Evolutionary conservation across 2,888 invertebrate species (phyloP), one percentile per base, ranked within the genome.

Genomic region (Euplagia quadripunctaria): DNA sequence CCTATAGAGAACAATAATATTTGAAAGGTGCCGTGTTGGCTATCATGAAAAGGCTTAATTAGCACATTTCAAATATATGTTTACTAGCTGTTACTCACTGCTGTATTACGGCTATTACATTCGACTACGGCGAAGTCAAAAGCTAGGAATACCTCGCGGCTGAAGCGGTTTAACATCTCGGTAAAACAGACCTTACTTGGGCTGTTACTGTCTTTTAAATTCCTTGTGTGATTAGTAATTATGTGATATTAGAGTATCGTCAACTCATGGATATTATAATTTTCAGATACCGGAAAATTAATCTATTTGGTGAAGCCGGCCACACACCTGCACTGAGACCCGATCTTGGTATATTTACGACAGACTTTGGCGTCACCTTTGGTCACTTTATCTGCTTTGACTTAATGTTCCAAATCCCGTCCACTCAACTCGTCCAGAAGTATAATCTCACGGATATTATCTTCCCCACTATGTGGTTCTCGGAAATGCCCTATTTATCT

Each of bases 341-440:
- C 0, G 97, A 97, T 68, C 82, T 96, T 1, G 96, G 97, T 0
- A 90, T 96, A 9, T 98, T 98, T 85, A 91, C 90, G 4, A 97
- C 98, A 0, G 98, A 98, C 89, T 98, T 98, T 86, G 97, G 97
- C 31, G 97, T 98, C 0, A 97, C 96, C 14, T 98, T 98, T 87
- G 98, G 98, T 0, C 97, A 97, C 81, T 97, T 98, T 88, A 97
- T 97, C 66, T 98, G 98, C 90, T 98, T 98, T 88, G 99, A 99
- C 88, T 96, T 98, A 12, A 89, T 98, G 81, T 98, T 98, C 93
- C 96, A 97, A 83, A 93, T 96, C 7, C 98, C 98, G 0, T 96
- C 97, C 0, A 93, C 97, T 12, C 94, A 96, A 74, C 91, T 97
- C 16, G 94, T 97, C 0, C 91, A 96, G 79, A 93, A 96, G 71